Evolutionary conservation across 2,888 invertebrate species (phyloP), one percentile per base, ranked within the genome.

Genomic region (Drosophila peninsularis): DNA sequence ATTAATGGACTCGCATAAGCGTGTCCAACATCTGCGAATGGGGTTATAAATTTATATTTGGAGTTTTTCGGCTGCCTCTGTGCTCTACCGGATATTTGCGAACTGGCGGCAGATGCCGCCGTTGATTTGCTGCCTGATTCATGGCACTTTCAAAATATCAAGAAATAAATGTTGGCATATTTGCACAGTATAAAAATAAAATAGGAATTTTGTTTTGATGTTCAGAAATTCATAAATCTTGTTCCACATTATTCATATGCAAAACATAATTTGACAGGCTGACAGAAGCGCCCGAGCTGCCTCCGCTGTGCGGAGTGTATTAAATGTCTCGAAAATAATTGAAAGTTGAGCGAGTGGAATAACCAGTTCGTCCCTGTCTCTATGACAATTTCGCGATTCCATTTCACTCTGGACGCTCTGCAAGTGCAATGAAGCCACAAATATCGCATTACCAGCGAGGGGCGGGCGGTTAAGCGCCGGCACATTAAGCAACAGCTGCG

Each of bases 391-490:
- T 74, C 71, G 58, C 56, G 68, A 67, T 68, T 75, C n/a, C 52
- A 24, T 41, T 39, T 71, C 70, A 58, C 75, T 61, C 47, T 66
- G 41, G 32, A 56, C 63, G 63, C 71, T 58, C 67, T 70, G 42
- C 49, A 61, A 78, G 67, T 62, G 75, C 89, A 86, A 78, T 88
- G 79, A 88, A 87, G 87, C 79, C 75, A 75, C 71, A 87, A 83
- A 80, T 83, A 89, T 85, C 89, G 56, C 72, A 89, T 87, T 89
- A 78, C 89, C 50, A 19, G n/a, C 0, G 36, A 19, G 17, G 39
- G 39, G 37, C 30, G 64, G 54, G 67, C 64, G 62, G 74, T 65
- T 69, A 76, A 76, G 78, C 74, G 75, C 49, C 78, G 60, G 74
- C 74, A 78, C 65, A 69, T 78, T 76, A 74, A 76, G 65, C 78